Base-by-base conservation (phyloP, 2,888 invertebrate species). In the Cylindroiulus punctatus region DNA sequence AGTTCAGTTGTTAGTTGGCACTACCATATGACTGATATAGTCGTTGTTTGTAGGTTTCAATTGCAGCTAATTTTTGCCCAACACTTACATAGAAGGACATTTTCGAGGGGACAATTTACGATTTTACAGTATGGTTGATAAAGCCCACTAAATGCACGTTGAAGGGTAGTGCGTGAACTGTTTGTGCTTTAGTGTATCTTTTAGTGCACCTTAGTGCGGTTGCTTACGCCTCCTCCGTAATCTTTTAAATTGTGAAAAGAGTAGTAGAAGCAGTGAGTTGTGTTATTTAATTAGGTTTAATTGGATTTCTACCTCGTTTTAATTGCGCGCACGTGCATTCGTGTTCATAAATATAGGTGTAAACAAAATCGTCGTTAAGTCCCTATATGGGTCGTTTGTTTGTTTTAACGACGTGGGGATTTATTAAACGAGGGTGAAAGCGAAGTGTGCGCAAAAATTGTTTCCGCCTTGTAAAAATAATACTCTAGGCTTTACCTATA, bases 251-350 rank as follows among this genome's bases (percentile, higher is more conserved):
- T 30, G 76, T 76, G 76, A 76, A 76, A 76, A 76, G 26, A 76
- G 76, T 3, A 76, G 76, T 2, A 14, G 30, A 76, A 30, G 76
- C 76, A 76, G 76, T 76, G 76, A 76, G 76, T 76, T 76, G 76
- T 76, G 76, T 76, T 76, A 76, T 76, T 76, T 76, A 76, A 76
- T 76, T 76, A 76, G 76, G 30, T 76, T 76, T 76, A 76, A 76
- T 76, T 76, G 76, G 76, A 76, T 76, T 76, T 76, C 76, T 76
- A 76, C 76, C 76, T 76, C 76, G 76, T 76, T 76, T 76, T 76
- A 76, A 76, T 76, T 76, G 76, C 76, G 76, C 76, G 76, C 76
- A 30, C 76, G 76, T 30, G 76, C 30, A 76, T n/a, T 30, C 76
- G 76, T 26, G 76, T 76, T 30, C 76, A 30, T 30, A 76, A 76